These are phyloP conservation scores for Sebastes matsubarae DNA, from an alignment of 2,797 vertebrate genomes.

Conservation along the genomic window DNA sequence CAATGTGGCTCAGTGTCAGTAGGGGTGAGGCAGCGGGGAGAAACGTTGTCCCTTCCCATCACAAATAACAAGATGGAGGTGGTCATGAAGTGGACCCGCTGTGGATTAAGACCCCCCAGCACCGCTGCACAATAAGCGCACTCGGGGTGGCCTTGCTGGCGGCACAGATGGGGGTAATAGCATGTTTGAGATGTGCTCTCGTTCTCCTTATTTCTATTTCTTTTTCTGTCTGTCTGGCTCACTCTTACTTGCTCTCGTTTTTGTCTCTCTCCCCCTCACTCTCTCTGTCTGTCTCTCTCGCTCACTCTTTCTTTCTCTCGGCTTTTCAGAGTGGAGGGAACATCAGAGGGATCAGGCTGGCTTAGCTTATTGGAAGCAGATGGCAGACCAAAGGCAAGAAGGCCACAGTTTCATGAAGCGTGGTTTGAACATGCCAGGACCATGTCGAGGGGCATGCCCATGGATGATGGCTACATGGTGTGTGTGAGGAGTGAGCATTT, in stretches of 20 bases:
- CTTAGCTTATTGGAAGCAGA: constrained; percentile 82
- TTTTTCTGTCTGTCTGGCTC: constrained; percentile 52
- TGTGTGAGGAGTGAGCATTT: constrained; percentile 56
- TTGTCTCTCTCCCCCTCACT: constrained; percentile 37
- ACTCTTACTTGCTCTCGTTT: constrained; percentile 57
- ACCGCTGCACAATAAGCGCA: constrained; percentile 29
- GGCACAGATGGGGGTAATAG: constrained; percentile 33
- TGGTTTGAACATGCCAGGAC: constrained; percentile 81
- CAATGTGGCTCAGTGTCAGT: constrained; percentile 45
- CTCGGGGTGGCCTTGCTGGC: constrained; percentile 49
- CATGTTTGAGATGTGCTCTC: constrained; percentile 52
- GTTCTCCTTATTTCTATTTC: constrained; percentile 54
- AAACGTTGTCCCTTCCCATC: constrained; percentile 51
- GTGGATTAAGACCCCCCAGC: constrained; percentile 43
- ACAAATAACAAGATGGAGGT: constrained; percentile 44
- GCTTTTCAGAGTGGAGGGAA: constrained; percentile 72
- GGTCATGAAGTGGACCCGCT: constrained; percentile 43
- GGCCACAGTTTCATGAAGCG: constrained; percentile 83
- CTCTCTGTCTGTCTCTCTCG: constrained; percentile 48
- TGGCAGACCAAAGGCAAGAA: constrained; percentile 80
- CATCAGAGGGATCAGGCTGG: constrained; percentile 81
- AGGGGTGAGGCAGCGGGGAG: constrained; percentile 23
- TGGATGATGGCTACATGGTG: constrained; percentile 71
- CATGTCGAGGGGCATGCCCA: constrained; percentile 77
- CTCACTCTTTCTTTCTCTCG: constrained; percentile 60